Base-by-base conservation (phyloP, 53 echinoderm and acorn worm genomes). In the Patiria pectinifera region DNA sequence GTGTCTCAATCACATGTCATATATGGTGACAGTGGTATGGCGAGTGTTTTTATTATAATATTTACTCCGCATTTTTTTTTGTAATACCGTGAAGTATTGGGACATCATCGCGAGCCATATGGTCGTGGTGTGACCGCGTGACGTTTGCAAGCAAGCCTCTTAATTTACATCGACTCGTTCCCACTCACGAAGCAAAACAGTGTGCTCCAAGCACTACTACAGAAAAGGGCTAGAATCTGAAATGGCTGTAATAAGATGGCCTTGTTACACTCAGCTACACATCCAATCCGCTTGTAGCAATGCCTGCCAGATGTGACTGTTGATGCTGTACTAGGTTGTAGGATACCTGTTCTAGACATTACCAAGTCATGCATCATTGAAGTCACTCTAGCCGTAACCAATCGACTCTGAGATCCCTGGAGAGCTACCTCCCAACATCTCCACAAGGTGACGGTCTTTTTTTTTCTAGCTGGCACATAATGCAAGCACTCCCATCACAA, bases 41-140 rank as follows among this genome's bases (percentile, higher is more conserved):
- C 12, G 16, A 47, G 71, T 86, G 86, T 53, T 53, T 72, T 72
- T 86, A 86, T 86, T 86, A 86, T 86, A 86, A 86, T 86, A 23
- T 86, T 70, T 26, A 47, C 66, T 11, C 66, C 85, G 85, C 58
- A n/a, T 66, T 62, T 66, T 45, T 6, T 11, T 45, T 44, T 60
- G 10, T 26, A 14, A 2, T 23, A 74, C 53, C 53, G 53, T 8
- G 53, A 86, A 48, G 3, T 58, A 72, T 45, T 22, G 72, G 12
- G 19, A 71, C 48, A 86, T 86, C 86, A 72, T 49, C 61, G 62
- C 21, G 19, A 24, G 47, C 86, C 86, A 86, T 86, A 86, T 86
- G 86, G 86, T 58, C 6, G 53, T 53, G 47, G 11, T 78, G 16
- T 16, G 46, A 12, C 45, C 24, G 45, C 14, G 8, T 78, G 79